These are phyloP conservation scores for Carlito syrichta DNA, from an alignment of 2,113 vertebrate genomes.

Conservation along the genomic window DNA sequence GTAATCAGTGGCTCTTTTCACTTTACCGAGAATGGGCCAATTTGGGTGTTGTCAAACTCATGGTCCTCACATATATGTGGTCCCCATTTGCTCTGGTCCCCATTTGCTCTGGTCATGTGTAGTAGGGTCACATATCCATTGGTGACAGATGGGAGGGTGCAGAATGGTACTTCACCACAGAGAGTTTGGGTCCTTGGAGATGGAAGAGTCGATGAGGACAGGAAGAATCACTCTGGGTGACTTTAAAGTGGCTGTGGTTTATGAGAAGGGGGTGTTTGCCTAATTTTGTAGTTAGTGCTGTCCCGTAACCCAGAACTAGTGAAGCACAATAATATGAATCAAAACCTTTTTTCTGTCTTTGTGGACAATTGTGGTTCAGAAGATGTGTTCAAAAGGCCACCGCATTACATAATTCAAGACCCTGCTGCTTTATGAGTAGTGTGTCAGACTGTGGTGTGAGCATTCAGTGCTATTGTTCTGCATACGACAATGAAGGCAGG, in stretches of 20 bases:
- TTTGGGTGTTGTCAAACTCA: background rate
- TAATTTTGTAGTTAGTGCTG: background rate
- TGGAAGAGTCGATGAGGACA: background rate
- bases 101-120: background rate
- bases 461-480: background rate
- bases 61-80: rapidly evolving
- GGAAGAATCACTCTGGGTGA: background rate
- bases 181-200: background rate
- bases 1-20: background rate
- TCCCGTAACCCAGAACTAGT: background rate
- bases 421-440: background rate
- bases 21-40: background rate
- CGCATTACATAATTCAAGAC: background rate
- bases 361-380: background rate
- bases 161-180: background rate
- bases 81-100: no score
- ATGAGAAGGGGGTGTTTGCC: background rate
- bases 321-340: background rate
- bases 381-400: background rate
- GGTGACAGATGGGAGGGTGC: rapidly evolving
- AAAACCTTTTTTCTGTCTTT: background rate
- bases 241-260: background rate
- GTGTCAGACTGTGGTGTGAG: rapidly evolving
- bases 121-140: no score
- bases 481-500: background rate